Evolutionary conservation across 1,140 invertebrate species (phyloP).

Genomic region (Drosophila navojoa): DNA sequence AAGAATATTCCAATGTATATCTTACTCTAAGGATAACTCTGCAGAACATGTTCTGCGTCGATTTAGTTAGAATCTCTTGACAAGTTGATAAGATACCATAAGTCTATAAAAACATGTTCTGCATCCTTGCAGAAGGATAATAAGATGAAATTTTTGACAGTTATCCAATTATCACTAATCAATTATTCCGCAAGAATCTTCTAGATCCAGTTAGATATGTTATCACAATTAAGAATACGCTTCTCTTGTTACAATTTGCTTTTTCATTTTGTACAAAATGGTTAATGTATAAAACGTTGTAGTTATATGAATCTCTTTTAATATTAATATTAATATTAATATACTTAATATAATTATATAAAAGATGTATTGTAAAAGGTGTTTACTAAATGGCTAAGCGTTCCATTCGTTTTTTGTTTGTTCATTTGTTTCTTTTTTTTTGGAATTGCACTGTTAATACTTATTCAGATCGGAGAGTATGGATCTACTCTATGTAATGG

Average conservation of each 20-base stretch:
- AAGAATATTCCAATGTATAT: background rate
- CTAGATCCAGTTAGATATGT: constrained; percentile 25
- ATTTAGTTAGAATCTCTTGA: no score
- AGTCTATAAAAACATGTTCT: no score
- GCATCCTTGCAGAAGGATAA: background rate
- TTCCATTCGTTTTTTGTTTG: constrained; percentile 41
- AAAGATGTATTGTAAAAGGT: constrained; percentile 48
- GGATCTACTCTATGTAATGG: constrained; percentile 24
- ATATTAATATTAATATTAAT: constrained; percentile 48
- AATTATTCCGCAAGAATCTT: constrained; percentile 22
- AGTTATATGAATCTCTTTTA: constrained; percentile 63
- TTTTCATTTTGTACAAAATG: constrained; percentile 68
- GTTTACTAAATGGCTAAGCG: constrained; percentile 63
- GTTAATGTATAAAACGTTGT: constrained; percentile 73
- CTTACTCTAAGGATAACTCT: background rate
- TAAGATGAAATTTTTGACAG: no score
- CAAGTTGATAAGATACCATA: no score
- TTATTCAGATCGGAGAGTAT: constrained; percentile 51
- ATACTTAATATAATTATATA: constrained; percentile 68
- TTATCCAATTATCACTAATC: background rate
- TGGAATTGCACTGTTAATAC: constrained; percentile 72
- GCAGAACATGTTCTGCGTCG: no score
- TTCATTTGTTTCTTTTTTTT: background rate
- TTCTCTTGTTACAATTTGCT: constrained; percentile 53
- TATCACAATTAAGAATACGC: constrained; percentile 60